Evolutionary conservation across 2,113 vertebrate species (phyloP).

Genomic region (Chamaea fasciata): DNA sequence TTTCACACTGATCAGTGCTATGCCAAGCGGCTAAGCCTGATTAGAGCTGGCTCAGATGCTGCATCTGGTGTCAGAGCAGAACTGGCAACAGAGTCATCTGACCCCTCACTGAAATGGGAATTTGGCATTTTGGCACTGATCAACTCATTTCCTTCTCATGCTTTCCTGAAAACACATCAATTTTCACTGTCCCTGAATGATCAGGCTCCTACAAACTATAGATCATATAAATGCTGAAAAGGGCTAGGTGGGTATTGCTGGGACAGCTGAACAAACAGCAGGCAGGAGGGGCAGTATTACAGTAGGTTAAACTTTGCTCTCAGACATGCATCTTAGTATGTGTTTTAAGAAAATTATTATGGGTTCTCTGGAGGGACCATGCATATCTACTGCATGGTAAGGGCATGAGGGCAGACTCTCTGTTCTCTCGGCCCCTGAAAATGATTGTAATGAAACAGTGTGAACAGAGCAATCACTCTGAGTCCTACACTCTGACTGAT

Average conservation of each 20-base stretch:
- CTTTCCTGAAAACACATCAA: background rate
- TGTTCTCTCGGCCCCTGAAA: background rate
- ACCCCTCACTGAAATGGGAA: background rate
- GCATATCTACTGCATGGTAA: background rate
- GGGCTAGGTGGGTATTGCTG: background rate
- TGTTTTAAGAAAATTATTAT: background rate
- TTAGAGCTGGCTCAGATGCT: constrained; percentile 3
- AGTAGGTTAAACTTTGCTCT: background rate
- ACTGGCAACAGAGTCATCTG: background rate
- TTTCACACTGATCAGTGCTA: background rate
- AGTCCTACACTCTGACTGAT: background rate
- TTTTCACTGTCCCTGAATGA: background rate
- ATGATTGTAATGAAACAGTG: background rate
- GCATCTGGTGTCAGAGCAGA: background rate
- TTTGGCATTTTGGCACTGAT: background rate
- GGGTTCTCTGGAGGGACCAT: background rate
- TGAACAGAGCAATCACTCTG: background rate
- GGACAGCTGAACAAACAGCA: background rate
- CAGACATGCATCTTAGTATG: background rate
- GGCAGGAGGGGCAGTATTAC: background rate
- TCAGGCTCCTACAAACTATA: background rate
- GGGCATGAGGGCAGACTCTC: background rate
- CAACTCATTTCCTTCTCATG: background rate
- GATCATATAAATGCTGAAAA: background rate
- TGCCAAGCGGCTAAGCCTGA: constrained; percentile 5